Evolutionary conservation across 2,888 invertebrate genomes (phyloP), one percentile per base, ranked within the genome.

Genomic region (Drosophila yooni): DNA sequence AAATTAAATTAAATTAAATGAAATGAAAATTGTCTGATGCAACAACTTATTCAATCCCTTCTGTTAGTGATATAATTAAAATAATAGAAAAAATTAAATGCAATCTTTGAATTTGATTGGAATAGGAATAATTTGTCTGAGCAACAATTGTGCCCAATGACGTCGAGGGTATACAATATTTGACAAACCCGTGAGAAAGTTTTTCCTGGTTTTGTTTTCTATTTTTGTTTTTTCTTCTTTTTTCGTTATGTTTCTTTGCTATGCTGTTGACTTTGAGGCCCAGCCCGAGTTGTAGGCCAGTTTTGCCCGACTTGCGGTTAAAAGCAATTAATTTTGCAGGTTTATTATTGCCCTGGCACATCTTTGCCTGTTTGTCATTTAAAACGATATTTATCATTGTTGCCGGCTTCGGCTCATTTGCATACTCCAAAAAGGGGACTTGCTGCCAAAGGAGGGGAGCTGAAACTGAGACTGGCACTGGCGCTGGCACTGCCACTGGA

Each of bases 301-400:
- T 43, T 66, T 38, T 56, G 48, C 50, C 58, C 66, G 76, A 72
- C 81, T 76, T 79, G 79, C 73, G 82, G 80, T 81, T 81, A 58
- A 79, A 73, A 76, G 81, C 81, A 82, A 81, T 82, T 81, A 82
- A 82, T 82, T 81, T 82, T 73, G 68, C 71, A 76, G 81, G 81
- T 79, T 81, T 82, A 78, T 82, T 82, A 82, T 79, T 82, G 79
- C 70, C 70, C 73, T 60, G 71, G 78, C 81, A 81, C 81, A 81
- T 79, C 79, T 62, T 72, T 71, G 71, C 78, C 70, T 65, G 75
- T 82, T 82, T 84, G 86, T 85, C 86, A 88, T 77, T 83, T 80
- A 88, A 82, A 85, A 71, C 73, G 83, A 88, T 83, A 83, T 83
- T 83, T 88, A 85, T 88, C 86, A 83, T 80, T 74, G 74, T 76